Evolutionary conservation across 2,797 vertebrate genomes (phyloP).

Genomic region (Cyprinodon diabolis): DNA sequence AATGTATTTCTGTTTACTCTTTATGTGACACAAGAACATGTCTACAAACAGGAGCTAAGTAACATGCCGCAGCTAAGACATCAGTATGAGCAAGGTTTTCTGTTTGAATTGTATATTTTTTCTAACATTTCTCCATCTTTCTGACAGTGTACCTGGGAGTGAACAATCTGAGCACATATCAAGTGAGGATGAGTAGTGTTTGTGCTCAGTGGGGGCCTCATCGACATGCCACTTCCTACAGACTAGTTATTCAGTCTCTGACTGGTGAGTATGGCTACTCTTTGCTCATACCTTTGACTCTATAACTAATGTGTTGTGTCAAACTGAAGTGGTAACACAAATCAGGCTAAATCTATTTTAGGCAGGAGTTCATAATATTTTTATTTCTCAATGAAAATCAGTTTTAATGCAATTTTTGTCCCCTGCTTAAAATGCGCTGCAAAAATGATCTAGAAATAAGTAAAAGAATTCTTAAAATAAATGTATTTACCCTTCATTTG

Average conservation of each 20-base stretch:
- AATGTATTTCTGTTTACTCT: background rate
- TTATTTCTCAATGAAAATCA: background rate
- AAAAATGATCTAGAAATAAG: too few species aligned
- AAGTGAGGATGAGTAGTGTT: conserved; percentile 84
- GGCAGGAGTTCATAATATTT: background rate
- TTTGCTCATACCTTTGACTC: background rate
- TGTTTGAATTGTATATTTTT: background rate
- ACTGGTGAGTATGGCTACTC: conserved; percentile 79
- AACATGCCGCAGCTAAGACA: background rate
- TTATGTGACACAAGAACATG: background rate
- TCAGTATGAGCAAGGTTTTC: background rate
- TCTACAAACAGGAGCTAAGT: background rate
- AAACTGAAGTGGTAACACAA: background rate
- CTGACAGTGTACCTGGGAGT: conserved; percentile 87
- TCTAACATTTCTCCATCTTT: background rate
- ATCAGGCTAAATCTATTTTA: background rate
- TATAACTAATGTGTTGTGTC: background rate
- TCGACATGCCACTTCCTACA: conserved; percentile 87
- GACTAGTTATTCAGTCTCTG: conserved; percentile 82
- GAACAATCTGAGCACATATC: conserved; percentile 82
- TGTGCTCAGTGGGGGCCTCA: conserved; percentile 92
- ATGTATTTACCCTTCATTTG: too few species aligned
- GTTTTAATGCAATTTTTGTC: background rate
- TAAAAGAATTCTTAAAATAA: too few species aligned
- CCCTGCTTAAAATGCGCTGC: background rate